Percentiles rank a stretch among this genome's conserved stretches.
Evolutionary conservation across 2,888 invertebrate genomes (phyloP).

Genomic region (Drosophila birchii): DNA sequence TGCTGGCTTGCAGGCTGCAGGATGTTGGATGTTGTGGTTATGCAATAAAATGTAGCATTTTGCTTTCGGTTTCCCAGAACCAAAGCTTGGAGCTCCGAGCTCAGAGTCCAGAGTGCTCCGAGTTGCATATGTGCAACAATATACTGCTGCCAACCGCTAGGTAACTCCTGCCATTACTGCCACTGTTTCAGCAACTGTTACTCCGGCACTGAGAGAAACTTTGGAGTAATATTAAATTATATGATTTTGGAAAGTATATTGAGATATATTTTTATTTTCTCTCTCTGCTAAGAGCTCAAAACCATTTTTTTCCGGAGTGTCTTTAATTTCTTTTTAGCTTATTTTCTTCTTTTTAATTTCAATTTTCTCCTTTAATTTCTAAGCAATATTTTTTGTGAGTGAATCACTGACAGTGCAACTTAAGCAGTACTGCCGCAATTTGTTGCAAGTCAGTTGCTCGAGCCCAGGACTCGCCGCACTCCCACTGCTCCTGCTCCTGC

Average conservation of each 20-base stretch:
- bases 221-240: rapidly evolving
- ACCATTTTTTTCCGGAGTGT: too few species aligned
- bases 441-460: constrained; percentile 56
- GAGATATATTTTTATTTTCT: too few species aligned
- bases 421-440: constrained; percentile 58
- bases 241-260: background rate
- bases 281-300: background rate
- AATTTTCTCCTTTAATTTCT: background rate
- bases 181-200: constrained; percentile 23
- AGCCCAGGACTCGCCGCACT: constrained; percentile 1
- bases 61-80: constrained; percentile 43
- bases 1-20: constrained; percentile 42
- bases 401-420: constrained; percentile 17
- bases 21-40: constrained; percentile 64
- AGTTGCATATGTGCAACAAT: constrained; percentile 67
- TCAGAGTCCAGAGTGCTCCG: constrained; percentile 27
- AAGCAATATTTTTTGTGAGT: background rate
- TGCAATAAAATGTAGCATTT: constrained; percentile 69
- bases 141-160: constrained; percentile 59
- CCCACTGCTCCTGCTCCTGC: background rate
- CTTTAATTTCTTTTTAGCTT: background rate
- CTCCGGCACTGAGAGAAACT: constrained; percentile 12
- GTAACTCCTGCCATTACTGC: constrained; percentile 26
- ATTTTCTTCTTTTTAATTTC: too few species aligned
- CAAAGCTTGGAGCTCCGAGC: background rate